Conservation (phyloP, 2,888 invertebrate genomes). For the Melipona bicolor region DNA sequence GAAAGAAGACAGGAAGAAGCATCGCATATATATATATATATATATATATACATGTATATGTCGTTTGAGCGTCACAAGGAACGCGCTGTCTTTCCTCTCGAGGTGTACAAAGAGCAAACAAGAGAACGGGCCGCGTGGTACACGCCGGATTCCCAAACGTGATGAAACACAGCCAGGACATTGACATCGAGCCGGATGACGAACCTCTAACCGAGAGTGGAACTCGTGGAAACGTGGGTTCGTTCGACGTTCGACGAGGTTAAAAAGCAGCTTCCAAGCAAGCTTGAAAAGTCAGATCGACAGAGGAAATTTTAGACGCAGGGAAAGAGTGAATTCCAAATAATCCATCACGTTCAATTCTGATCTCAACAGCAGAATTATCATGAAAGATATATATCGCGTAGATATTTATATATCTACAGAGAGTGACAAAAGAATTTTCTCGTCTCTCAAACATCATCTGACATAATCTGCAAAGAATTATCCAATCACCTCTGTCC, state of each 20-base stretch:
- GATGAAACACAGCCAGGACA: constrained; percentile 62
- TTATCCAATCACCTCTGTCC: too few relatives aligned
- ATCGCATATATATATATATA: not conserved
- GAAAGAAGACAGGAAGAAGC: constrained; percentile 21
- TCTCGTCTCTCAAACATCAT: too few relatives aligned
- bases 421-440: too few relatives aligned
- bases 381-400: too few relatives aligned
- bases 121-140: not conserved
- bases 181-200: constrained; percentile 59
- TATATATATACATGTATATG: constrained; percentile 3
- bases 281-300: constrained; percentile 47
- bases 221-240: constrained; percentile 41
- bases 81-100: constrained; percentile 23
- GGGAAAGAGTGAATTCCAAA: not conserved
- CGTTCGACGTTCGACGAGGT: constrained; percentile 30
- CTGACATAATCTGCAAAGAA: too few relatives aligned
- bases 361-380: too few relatives aligned
- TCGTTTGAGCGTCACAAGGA: constrained; percentile 27
- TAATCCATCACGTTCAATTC: too few relatives aligned
- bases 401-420: too few relatives aligned
- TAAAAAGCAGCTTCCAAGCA: not conserved
- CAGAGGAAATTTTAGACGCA: constrained; percentile 32
- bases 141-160: constrained; percentile 49
- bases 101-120: constrained; percentile 60
- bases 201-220: constrained; percentile 5